Evolutionary conservation across 2,888 invertebrate species (phyloP), one percentile per base, ranked within the genome.

Genomic region (Ornithoptera alexandrae): DNA sequence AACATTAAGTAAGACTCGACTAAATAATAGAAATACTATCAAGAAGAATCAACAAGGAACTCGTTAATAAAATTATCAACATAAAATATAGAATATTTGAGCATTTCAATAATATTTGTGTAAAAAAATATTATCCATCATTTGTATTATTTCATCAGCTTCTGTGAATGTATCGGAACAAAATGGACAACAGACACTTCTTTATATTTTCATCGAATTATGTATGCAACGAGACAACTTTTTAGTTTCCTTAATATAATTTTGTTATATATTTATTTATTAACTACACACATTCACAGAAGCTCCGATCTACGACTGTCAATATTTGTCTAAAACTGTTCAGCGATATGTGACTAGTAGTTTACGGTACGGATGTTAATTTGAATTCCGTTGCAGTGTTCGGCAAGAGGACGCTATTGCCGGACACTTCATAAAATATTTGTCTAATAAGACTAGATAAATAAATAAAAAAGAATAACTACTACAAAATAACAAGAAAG

Each of bases 81-180:
- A 83, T 85, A 91, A 91, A 86, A 86, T 85, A 86, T 85, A 89
- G 83, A 85, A 86, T 81, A 85, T 89, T 92, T 92, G 92, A 92
- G 92, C 92, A 91, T 90, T 84, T 88, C 75, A 80, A 84, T 87
- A 89, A 86, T 86, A 88, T 85, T 39, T 83, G 81, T 85, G 84
- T 89, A 88, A 90, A 90, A 90, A 90, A 91, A 90, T 89, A 89
- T 84, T 84, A 87, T 86, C 81, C 84, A 82, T 86, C 82, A 82
- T 81, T 82, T 82, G 76, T 76, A 73, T 78, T 78, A 77, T 75
- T 79, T 76, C 72, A 76, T 77, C 73, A 75, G 79, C 78, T 81
- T 81, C 77, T 81, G 79, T 82, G 81, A 81, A 81, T 77, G 73
- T 71, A 76, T 76, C 76, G 77, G 78, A 76, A 78, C 79, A 77